phyloP scores from a whole-genome alignment of 2,888 invertebrate species.

The Ichneumoninae sp. region DNA sequence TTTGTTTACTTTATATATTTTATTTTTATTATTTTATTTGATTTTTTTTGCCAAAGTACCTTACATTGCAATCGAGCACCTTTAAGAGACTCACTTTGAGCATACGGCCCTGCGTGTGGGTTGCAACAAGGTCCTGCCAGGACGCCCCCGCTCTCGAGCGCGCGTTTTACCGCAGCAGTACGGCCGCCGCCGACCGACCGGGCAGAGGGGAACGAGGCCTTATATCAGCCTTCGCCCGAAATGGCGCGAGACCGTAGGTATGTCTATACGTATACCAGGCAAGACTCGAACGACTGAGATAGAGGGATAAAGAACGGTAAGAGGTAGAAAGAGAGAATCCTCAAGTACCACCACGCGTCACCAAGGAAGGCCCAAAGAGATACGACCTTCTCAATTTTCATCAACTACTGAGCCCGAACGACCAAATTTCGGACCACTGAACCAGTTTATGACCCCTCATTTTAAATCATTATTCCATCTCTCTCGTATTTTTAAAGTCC shows the following conservation, averaged over 20 bases:
- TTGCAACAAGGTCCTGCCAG: slow-evolving; percentile 80
- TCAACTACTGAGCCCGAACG: slow-evolving; percentile 3
- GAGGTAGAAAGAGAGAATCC: background rate
- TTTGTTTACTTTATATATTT: background rate
- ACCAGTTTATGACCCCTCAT: background rate
- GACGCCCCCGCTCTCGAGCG: slow-evolving; percentile 77
- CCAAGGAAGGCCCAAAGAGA: slow-evolving; percentile 16
- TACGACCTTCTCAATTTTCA: slow-evolving; percentile 31
- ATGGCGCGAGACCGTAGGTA: slow-evolving; percentile 74
- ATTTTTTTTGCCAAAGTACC: slow-evolving; percentile 19
- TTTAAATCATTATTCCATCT: background rate
- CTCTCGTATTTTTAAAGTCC: background rate
- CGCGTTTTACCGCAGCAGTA: slow-evolving; percentile 56
- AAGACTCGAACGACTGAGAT: slow-evolving; percentile 30
- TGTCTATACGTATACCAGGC: slow-evolving; percentile 43
- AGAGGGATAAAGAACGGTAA: background rate
- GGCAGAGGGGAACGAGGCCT: slow-evolving; percentile 75
- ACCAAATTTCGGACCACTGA: background rate
- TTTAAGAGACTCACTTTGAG: slow-evolving; percentile 45
- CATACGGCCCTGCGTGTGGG: slow-evolving; percentile 80
- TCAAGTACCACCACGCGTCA: slow-evolving; percentile 14
- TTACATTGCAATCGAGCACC: slow-evolving; percentile 35
- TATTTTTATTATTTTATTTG: background rate
- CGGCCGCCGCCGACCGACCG: slow-evolving; percentile 48
- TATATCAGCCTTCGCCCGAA: slow-evolving; percentile 79